Percentiles rank a stretch among this genome's conserved stretches.
Evolutionary conservation across 2,113 vertebrate species (phyloP).

Genomic region (Sigmodon hispidus): DNA sequence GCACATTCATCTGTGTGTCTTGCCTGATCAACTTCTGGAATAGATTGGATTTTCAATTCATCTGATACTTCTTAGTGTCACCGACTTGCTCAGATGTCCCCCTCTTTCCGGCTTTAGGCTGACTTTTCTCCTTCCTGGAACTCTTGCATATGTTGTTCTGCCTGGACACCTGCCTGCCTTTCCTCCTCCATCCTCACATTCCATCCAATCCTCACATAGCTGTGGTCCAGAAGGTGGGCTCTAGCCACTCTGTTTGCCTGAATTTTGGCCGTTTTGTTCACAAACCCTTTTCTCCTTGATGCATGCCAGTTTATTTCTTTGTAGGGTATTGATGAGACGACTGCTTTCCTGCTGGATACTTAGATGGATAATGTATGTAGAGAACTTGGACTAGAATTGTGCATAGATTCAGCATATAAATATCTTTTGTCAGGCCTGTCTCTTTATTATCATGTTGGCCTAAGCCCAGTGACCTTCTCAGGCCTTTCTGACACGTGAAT

Average conservation of each 20-base stretch:
- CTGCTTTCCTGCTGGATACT: background rate
- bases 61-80: background rate
- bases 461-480: background rate
- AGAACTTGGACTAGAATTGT: background rate
- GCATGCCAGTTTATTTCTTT: background rate
- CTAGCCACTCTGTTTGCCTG: background rate
- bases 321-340: background rate
- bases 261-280: background rate
- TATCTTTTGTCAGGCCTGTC: background rate
- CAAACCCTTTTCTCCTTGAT: accelerated
- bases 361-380: background rate
- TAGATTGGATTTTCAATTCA: background rate
- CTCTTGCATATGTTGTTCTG: background rate
- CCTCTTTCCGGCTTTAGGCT: background rate
- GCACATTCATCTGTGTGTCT: accelerated
- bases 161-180: background rate
- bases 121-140: background rate
- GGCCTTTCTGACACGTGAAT: background rate
- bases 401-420: background rate
- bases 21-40: background rate
- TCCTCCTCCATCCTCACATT: background rate
- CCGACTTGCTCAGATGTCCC: background rate
- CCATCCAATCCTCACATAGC: background rate
- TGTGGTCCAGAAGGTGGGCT: background rate
- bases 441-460: background rate